Base-by-base conservation (phyloP, 2,797 vertebrate species). In the Chanos chanos region DNA sequence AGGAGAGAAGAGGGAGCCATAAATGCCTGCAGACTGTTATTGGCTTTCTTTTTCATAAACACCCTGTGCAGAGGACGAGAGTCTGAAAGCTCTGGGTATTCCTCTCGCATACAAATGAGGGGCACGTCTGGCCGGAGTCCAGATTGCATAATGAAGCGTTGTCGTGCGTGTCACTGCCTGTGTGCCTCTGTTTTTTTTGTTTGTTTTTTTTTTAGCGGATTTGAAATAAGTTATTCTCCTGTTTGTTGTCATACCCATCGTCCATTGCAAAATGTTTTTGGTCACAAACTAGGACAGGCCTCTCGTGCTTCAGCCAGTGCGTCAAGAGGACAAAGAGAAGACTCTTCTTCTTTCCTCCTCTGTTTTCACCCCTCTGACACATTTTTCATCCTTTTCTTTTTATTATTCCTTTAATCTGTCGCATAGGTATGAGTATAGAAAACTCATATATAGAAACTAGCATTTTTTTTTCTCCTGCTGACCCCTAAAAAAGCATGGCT, bases 11-110 rank as follows among this genome's bases (percentile, higher is more conserved):
- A 47, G 28, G 2, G 41, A 25, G 34, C 27, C 25, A 37, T 21
- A 6, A 40, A 40, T 25, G 52, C 40, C 41, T 43, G 9, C 18
- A 30, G 28, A 39, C 19, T 7, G 28, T 39, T 51, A 19, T 37
- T 34, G n/a, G 33, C 45, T 45, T 27, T 27, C 18, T 51, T 37
- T 49, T 54, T 52, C 34, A 22, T 45, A 13, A 7, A 34, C 25
- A 55, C 10, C 4, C 27, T 55, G 45, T 41, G 31, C 21, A 12
- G 10, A 10, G 55, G 63, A 49, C 30, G 2, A 28, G 1, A 50
- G 62, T 41, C 15, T n/a, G n/a, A n/a, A 65, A 56, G 12, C 12
- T 13, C 19, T 19, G 28, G 40, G 30, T 40, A 45, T 4, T 48
- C 7, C 10, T 54, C 34, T 39, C 8, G 47, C 12, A 34, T 45